Conservation (phyloP, 2,113 vertebrate species). For the Camelus dromedarius region DNA sequence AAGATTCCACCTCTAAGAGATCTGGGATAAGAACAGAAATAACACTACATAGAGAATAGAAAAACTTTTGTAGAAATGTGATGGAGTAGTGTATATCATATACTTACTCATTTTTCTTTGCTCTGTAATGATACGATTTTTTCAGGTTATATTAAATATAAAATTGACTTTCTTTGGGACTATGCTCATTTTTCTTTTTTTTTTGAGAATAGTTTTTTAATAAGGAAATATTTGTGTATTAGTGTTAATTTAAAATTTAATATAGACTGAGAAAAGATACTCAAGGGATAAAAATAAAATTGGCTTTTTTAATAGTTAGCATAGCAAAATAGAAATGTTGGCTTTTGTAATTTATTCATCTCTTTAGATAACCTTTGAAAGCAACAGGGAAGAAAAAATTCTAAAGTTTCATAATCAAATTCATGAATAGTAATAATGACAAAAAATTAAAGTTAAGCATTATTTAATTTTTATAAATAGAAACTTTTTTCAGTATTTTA, state of each 20-base stretch:
- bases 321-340: constrained; percentile 22
- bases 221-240: constrained; percentile 67
- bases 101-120: background rate
- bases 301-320: background rate
- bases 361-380: background rate
- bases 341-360: constrained; percentile 48
- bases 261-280: background rate
- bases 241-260: constrained; percentile 58
- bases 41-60: background rate
- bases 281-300: background rate
- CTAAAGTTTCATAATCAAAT: background rate
- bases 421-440: background rate
- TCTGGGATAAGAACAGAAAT: constrained; percentile 60
- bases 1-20: constrained; percentile 55
- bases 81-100: background rate
- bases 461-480: constrained; percentile 13
- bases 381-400: background rate
- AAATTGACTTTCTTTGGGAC: constrained; percentile 44
- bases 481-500: background rate
- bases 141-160: background rate
- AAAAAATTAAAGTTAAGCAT: background rate
- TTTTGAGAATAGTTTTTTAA: constrained; percentile 46
- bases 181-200: background rate
- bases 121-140: background rate
- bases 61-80: constrained; percentile 29